Evolutionary conservation across 2,888 invertebrate species (phyloP).

Genomic region (Pardosa pseudoannulata): DNA sequence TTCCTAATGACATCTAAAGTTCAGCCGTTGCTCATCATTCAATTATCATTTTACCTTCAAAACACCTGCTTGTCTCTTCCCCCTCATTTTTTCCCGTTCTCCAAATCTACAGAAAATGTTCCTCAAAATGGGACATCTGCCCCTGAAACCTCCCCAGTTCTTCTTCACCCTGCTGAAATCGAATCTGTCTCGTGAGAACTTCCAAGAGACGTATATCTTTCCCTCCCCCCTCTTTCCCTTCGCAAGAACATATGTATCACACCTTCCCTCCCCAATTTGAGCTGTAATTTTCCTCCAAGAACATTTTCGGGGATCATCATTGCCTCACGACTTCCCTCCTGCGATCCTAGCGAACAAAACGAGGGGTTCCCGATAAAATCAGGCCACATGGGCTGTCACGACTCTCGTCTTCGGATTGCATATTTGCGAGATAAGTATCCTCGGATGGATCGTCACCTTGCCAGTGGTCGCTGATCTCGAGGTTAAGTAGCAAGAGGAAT

Average conservation of each 20-base stretch:
- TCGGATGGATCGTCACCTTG: background rate
- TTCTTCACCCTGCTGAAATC: background rate
- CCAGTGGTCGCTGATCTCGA: background rate
- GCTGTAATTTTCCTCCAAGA: background rate
- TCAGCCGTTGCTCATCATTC: too few species aligned
- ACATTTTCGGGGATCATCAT: constrained; percentile 1
- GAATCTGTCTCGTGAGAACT: background rate
- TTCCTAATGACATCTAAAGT: too few species aligned
- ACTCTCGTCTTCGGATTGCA: background rate
- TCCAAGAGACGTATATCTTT: background rate
- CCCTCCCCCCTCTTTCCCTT: background rate
- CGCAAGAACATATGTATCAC: background rate
- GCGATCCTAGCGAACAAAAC: background rate
- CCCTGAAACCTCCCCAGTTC: background rate
- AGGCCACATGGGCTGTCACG: constrained; percentile 5
- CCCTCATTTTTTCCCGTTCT: too few species aligned
- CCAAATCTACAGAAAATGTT: too few species aligned
- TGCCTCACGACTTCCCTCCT: constrained; percentile 5
- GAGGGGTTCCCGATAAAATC: background rate
- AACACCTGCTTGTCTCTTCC: background rate
- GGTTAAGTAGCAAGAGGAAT: constrained; percentile 6
- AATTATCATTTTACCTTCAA: background rate
- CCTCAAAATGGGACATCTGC: background rate
- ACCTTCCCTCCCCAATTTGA: background rate
- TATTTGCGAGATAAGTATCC: constrained; percentile 7